These are phyloP conservation scores for Aplysia californica DNA, from an alignment of 1,140 invertebrate species.

Conservation along the genomic window DNA sequence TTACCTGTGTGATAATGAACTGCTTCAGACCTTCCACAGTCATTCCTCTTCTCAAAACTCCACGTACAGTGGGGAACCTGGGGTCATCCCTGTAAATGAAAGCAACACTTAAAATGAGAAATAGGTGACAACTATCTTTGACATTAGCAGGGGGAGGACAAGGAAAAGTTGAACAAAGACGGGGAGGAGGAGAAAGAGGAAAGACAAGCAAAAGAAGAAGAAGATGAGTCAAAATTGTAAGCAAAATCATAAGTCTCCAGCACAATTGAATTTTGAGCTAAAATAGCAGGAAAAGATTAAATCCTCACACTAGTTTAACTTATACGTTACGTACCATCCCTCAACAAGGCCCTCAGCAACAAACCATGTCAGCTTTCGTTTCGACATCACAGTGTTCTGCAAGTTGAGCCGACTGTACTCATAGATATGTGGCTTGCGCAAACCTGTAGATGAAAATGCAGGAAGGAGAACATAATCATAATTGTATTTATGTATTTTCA, in stretches of 20 bases:
- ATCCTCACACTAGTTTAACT: no score
- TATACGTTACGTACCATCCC: conserved; percentile 81
- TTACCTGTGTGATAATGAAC: conserved; percentile 95
- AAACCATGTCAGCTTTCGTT: conserved; percentile 98
- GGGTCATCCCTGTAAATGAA: conserved; percentile 88
- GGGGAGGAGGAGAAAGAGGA: neutral
- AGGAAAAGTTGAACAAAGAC: neutral
- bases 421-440: conserved; percentile 94
- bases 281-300: no score
- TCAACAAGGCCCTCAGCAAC: conserved; percentile 93
- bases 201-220: neutral
- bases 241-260: no score
- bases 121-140: no score
- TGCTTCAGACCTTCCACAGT: conserved; percentile 96
- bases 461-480: neutral
- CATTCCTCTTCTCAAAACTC: conserved; percentile 94
- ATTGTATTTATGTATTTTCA: neutral
- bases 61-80: conserved; percentile 97
- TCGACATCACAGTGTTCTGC: conserved; percentile 97
- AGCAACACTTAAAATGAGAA: conserved; percentile 4
- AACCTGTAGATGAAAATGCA: conserved; percentile 75
- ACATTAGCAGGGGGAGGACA: no score
- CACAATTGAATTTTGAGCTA: no score
- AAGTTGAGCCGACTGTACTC: conserved; percentile 96
- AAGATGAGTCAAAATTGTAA: neutral